phyloP scores from a whole-genome alignment of 64 coral and sea anemone genomes.

The Dendrophyllia cribrosa region DNA sequence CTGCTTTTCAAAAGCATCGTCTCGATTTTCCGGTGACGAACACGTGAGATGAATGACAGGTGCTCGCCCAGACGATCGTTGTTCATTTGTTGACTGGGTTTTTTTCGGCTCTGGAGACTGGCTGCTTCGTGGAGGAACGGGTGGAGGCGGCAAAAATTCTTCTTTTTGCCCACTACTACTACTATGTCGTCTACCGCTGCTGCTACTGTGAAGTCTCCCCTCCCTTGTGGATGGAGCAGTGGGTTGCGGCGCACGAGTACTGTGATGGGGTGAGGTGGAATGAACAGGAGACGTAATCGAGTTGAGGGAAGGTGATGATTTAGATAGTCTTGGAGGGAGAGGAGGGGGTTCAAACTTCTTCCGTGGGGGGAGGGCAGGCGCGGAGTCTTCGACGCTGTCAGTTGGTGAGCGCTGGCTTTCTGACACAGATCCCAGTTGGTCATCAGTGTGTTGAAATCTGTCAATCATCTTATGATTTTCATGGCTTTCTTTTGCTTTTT shows the following conservation, averaged over 20 bases:
- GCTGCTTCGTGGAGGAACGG: constrained; percentile 55
- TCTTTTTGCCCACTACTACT: neutral
- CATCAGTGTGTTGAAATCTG: neutral
- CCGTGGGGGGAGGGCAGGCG: constrained; percentile 64
- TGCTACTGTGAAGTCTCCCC: neutral
- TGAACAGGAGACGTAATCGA: neutral
- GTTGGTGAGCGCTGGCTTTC: neutral
- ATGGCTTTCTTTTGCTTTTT: neutral
- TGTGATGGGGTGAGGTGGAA: neutral
- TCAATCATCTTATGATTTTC: neutral
- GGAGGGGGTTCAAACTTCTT: constrained; percentile 67
- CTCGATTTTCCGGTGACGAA: constrained; percentile 56
- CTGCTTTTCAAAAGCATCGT: neutral
- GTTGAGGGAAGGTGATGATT: neutral
- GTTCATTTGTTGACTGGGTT: neutral
- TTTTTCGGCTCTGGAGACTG: constrained; percentile 28
- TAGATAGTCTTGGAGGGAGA: constrained; percentile 41
- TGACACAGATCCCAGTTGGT: neutral
- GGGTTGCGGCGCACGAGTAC: neutral
- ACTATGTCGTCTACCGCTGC: neutral
- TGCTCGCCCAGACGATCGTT: neutral
- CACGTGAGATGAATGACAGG: constrained; percentile 57
- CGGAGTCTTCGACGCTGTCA: neutral
- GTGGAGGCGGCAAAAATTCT: constrained; percentile 51
- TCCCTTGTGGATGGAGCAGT: neutral